Conservation (phyloP, 2,888 invertebrate genomes). For the Caenorhabditis zanzibari region DNA sequence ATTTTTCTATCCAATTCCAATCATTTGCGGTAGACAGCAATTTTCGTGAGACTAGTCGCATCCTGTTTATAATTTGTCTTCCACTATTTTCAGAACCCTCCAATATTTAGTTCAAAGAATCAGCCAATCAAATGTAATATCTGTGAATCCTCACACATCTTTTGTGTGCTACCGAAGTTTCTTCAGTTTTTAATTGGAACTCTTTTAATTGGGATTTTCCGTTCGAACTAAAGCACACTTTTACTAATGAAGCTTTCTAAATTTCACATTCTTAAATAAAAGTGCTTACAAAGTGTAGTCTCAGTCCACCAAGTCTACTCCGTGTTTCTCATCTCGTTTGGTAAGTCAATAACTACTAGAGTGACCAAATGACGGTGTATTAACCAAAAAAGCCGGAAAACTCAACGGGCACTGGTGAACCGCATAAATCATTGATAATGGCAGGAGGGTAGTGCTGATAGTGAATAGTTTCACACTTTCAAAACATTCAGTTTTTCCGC, state of each 20-base stretch:
- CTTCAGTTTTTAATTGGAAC: constrained; percentile 44
- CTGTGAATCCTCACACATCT: constrained; percentile 7
- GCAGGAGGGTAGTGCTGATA: constrained; percentile 27
- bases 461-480: constrained; percentile 46
- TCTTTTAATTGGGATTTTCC: constrained; percentile 34
- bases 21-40: background rate
- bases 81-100: background rate
- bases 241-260: constrained; percentile 23
- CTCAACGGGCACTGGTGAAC: constrained; percentile 30
- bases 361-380: constrained; percentile 6
- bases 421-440: constrained; percentile 60
- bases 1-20: background rate
- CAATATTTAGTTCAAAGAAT: constrained; percentile 16
- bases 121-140: background rate
- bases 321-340: constrained; percentile 5
- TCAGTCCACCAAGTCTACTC: background rate
- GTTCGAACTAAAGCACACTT: background rate
- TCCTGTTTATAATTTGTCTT: background rate
- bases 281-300: constrained; percentile 4
- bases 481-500: constrained; percentile 37
- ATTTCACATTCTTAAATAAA: background rate
- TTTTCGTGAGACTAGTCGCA: background rate
- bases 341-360: constrained; percentile 31
- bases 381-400: constrained; percentile 48
- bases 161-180: background rate